phyloP scores from a whole-genome alignment of 1,140 invertebrate genomes.

The Atopsyche davidsoni region DNA sequence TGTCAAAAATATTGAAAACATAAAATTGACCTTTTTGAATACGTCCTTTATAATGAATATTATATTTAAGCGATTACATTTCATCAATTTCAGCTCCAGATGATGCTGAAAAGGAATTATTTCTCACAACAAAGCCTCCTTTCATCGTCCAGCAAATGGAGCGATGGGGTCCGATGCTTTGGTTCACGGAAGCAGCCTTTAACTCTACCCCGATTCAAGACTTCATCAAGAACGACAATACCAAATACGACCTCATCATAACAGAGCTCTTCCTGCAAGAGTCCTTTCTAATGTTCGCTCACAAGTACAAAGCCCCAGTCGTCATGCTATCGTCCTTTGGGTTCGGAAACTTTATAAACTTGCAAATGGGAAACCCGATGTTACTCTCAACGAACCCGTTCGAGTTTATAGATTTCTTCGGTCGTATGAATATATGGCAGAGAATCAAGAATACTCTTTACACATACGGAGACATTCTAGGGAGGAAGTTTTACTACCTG shows the following conservation, averaged over 20 bases:
- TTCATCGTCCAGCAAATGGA: conserved; percentile 21
- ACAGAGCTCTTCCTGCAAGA: conserved; percentile 42
- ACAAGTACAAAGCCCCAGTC: conserved; percentile 39
- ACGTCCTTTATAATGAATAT: too few relatives aligned
- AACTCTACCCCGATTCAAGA: conserved; percentile 28
- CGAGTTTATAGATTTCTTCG: conserved; percentile 22
- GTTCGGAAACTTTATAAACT: conserved; percentile 36
- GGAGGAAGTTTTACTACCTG: conserved; percentile 21
- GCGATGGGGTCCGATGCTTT: conserved; percentile 20
- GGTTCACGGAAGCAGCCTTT: conserved; percentile 24
- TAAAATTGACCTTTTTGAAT: too few relatives aligned
- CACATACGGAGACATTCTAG: conserved; percentile 13
- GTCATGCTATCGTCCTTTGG: conserved; percentile 38
- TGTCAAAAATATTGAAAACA: too few relatives aligned
- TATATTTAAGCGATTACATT: too few relatives aligned
- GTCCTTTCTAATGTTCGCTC: conserved; percentile 41
- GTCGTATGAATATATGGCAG: conserved; percentile 22
- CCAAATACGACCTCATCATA: conserved; percentile 39
- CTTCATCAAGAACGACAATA: conserved; percentile 35
- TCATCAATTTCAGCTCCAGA: conserved; percentile 15
- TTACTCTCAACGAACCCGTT: conserved; percentile 16
- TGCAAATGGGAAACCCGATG: conserved; percentile 44
- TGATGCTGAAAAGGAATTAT: conserved; percentile 17
- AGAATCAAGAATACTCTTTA: conserved; percentile 20
- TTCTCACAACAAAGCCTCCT: conserved; percentile 6